A percentile compares a stretch with the other conserved stretches of the same genome.
Conservation (phyloP, 2,113 vertebrate species). For the Australoheros scitulus region DNA sequence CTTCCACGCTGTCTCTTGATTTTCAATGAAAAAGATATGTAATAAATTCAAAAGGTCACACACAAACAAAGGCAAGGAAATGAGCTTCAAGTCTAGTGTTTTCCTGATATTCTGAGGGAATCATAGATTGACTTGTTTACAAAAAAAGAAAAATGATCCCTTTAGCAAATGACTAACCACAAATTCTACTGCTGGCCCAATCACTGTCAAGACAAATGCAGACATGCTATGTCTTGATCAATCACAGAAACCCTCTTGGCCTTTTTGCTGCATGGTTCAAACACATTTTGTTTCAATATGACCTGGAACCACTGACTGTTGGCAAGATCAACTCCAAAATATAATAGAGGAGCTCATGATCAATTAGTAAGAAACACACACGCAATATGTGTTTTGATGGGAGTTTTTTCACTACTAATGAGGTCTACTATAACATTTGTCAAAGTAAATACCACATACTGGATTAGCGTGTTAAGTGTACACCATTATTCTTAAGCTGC, state of each 20-base stretch:
- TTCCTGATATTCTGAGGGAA: slow-evolving; percentile 26
- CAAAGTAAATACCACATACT: neutral
- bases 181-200: slow-evolving; percentile 30
- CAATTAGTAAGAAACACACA: slow-evolving; percentile 10
- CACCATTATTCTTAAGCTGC: neutral
- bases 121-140: slow-evolving; percentile 34
- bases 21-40: slow-evolving; percentile 2
- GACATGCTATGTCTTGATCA: slow-evolving; percentile 47
- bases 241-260: slow-evolving; percentile 34
- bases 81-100: slow-evolving; percentile 19
- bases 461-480: neutral
- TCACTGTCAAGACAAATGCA: slow-evolving; percentile 57
- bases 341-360: neutral
- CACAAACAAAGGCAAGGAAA: neutral
- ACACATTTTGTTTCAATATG: slow-evolving; percentile 36
- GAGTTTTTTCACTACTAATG: neutral
- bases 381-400: neutral
- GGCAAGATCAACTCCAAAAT: slow-evolving; percentile 10
- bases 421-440: neutral
- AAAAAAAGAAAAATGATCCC: slow-evolving; percentile 9
- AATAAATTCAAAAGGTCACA: neutral
- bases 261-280: slow-evolving; percentile 34
- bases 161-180: slow-evolving; percentile 26
- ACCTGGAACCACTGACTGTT: slow-evolving; percentile 20
- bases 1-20: neutral